Conservation (phyloP, 1,140 invertebrate species). For the Ips typographus region DNA sequence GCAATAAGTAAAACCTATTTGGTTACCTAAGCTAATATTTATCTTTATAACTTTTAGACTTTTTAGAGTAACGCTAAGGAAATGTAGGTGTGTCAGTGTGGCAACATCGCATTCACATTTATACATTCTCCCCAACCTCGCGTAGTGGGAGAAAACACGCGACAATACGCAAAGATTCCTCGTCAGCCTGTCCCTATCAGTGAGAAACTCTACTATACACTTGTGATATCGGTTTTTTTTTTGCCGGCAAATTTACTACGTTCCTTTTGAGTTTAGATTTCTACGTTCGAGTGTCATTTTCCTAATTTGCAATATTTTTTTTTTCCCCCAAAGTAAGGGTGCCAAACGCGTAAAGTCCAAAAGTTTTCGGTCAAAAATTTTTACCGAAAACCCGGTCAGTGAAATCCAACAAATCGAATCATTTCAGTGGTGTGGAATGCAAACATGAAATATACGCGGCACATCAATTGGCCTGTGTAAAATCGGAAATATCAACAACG, state of each 20-base stretch:
- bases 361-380: not conserved
- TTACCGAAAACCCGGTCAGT: constrained; percentile 12
- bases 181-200: constrained; percentile 27
- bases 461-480: constrained; percentile 60
- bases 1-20: too few species aligned
- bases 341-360: constrained; percentile 5
- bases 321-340: constrained; percentile 5
- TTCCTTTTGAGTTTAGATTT: constrained; percentile 1
- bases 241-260: constrained; percentile 4
- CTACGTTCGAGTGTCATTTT: constrained; percentile 13
- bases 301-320: not conserved
- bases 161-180: constrained; percentile 35
- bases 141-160: constrained; percentile 35
- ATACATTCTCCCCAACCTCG: constrained; percentile 14
- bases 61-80: too few species aligned
- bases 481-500: constrained; percentile 31
- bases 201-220: constrained; percentile 29
- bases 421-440: constrained; percentile 82
- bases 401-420: constrained; percentile 7
- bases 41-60: too few species aligned
- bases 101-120: constrained; percentile 17
- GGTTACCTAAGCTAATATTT: too few species aligned
- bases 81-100: not conserved
- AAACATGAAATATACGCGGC: constrained; percentile 82
- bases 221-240: constrained; percentile 10